phyloP scores from a whole-genome alignment of 2,888 invertebrate species.

The Hypercompe scribonia region DNA sequence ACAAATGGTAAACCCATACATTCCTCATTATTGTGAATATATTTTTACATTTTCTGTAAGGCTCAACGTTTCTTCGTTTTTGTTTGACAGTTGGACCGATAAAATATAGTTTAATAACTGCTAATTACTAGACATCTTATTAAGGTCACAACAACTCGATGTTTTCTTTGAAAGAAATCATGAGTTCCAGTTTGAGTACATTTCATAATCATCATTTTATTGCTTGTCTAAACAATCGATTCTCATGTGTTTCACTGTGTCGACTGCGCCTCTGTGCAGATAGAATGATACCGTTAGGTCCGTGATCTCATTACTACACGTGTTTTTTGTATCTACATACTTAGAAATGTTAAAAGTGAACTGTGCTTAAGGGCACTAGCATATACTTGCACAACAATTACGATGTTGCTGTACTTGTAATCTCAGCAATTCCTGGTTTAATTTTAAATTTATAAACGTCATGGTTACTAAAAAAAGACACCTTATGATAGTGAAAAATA shows the following conservation, averaged over 20 bases:
- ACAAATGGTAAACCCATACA: no score
- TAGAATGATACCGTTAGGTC: slow-evolving; percentile 68
- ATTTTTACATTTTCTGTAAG: slow-evolving; percentile 6
- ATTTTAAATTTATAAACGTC: no score
- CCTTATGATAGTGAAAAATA: neutral
- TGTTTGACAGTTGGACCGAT: slow-evolving; percentile 19
- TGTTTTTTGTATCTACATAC: slow-evolving; percentile 46
- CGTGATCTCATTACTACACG: slow-evolving; percentile 69
- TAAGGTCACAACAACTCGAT: slow-evolving; percentile 49
- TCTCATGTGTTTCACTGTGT: slow-evolving; percentile 63
- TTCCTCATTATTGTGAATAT: no score
- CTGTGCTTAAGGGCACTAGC: neutral
- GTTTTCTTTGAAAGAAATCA: slow-evolving; percentile 43
- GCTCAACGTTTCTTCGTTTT: slow-evolving; percentile 8
- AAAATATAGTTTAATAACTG: slow-evolving; percentile 31
- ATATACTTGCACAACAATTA: slow-evolving; percentile 13
- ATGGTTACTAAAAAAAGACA: neutral
- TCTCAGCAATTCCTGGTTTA: neutral
- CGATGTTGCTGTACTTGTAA: neutral
- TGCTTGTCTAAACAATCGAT: slow-evolving; percentile 72
- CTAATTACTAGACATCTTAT: slow-evolving; percentile 40
- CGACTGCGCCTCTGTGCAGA: slow-evolving; percentile 37
- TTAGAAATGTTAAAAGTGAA: slow-evolving; percentile 16
- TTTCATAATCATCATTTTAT: slow-evolving; percentile 54
- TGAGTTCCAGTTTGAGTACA: slow-evolving; percentile 33